Evolutionary conservation across 2,797 vertebrate species (phyloP), one percentile per base, ranked within the genome.

Genomic region (Lagocephalus sceleratus): DNA sequence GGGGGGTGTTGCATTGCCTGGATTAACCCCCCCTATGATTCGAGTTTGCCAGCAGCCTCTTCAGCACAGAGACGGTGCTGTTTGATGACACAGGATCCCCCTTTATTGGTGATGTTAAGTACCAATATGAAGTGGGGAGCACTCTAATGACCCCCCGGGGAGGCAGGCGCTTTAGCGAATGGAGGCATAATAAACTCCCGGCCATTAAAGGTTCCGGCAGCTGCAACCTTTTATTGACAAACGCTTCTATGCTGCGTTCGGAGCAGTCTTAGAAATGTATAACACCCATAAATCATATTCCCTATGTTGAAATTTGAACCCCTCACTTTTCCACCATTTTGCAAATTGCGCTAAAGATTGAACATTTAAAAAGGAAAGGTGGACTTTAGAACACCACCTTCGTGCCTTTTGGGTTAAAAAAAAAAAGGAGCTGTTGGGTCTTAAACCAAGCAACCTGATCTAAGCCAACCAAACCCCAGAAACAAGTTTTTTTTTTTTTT

Each of bases 21-120:
- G 64, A 66, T 73, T 71, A 67, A 76, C 65, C 54, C 47, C 45
- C 22, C 19, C 44, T 46, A n/a, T n/a, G 42, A 66, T 59, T 60
- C 1, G 0, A 32, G 51, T 66, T 61, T 19, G 22, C 68, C 78
- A 66, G 65, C 66, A 61, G 57, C 62, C 53, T 51, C 66, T 42
- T 65, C 60, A 29, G 49, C 57, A 77, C 68, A 68, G 60, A 53
- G 67, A 71, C 66, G 54, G 63, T 58, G 74, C 75, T 53, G 72
- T 84, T 86, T 84, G 81, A 77, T 82, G 84, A 84, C 76, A 85
- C 81, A 66, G 74, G 75, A 79, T 68, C 72, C 67, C 53, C 44
- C 70, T 89, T 89, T 87, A 90, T 85, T 84, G 84, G 61, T 75
- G 43, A 80, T 82, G 88, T 85, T 83, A 77, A 88, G 85, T 23